phyloP scores from a whole-genome alignment of 2,113 vertebrate species.

The Phasianus colchicus region DNA sequence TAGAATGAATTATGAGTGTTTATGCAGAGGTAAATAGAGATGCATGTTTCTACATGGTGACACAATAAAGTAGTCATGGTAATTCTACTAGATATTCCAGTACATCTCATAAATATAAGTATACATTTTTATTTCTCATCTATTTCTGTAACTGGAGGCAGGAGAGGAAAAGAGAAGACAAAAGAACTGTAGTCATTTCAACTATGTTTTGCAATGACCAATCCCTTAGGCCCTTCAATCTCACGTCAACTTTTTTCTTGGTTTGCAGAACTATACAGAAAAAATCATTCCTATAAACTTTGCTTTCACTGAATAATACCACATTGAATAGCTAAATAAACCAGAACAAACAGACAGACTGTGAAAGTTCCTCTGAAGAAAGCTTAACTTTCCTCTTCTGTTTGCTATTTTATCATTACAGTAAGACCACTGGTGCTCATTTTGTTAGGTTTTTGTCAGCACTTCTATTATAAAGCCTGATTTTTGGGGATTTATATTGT shows the following conservation, averaged over 20 bases:
- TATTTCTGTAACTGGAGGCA: neutral
- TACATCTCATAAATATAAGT: neutral
- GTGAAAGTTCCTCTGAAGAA: conserved; percentile 21
- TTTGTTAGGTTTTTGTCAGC: neutral
- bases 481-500: conserved; percentile 5
- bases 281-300: conserved; percentile 33
- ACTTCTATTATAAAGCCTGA: neutral
- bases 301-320: conserved; percentile 44
- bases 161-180: neutral
- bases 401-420: conserved; percentile 37
- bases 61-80: neutral
- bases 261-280: conserved; percentile 12
- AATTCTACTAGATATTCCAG: neutral
- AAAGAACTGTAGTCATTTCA: conserved; percentile 14
- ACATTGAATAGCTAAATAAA: conserved; percentile 44
- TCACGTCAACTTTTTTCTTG: conserved; percentile 24
- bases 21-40: neutral
- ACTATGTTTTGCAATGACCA: conserved; percentile 31
- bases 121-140: neutral
- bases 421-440: neutral
- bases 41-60: neutral
- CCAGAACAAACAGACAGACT: conserved; percentile 19
- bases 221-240: neutral
- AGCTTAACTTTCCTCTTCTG: conserved; percentile 25
- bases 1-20: neutral